Evolutionary conservation across 1,140 invertebrate genomes (phyloP).

Genomic region (Sitobion miscanthi): DNA sequence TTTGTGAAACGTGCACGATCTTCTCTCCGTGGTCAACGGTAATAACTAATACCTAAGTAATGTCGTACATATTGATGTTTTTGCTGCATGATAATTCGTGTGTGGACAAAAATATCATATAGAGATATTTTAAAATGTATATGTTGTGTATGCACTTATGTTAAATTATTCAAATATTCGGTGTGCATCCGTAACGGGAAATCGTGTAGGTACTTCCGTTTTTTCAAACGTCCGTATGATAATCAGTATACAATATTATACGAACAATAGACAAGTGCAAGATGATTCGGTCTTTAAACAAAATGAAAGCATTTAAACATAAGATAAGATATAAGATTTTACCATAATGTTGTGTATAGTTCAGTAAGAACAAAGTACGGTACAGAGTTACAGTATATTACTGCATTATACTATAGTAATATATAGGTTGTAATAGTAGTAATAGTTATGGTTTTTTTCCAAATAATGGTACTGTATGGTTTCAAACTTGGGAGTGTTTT

Average conservation of each 20-base stretch:
- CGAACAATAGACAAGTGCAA: conserved; percentile 30
- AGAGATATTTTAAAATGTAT: not conserved
- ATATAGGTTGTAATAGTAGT: not conserved
- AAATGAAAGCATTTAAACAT: conserved; percentile 33
- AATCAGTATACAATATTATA: not conserved
- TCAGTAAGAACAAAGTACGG: not conserved
- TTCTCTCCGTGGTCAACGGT: not conserved
- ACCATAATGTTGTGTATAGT: not conserved
- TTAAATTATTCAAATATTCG: conserved; percentile 43
- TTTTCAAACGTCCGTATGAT: not conserved
- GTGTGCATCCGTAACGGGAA: conserved; percentile 47
- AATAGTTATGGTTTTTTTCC: not conserved
- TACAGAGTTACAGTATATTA: not conserved
- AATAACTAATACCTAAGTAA: not conserved
- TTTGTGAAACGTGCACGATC: not conserved
- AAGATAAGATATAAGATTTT: not conserved
- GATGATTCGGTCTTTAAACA: conserved; percentile 38
- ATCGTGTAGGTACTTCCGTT: conserved; percentile 50
- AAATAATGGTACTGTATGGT: not conserved
- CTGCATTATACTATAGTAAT: not conserved
- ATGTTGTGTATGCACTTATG: not conserved
- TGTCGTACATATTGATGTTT: not conserved
- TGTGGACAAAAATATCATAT: not conserved
- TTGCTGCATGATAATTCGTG: not conserved
- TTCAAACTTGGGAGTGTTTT: not conserved